Percentiles rank a stretch among this genome's conserved stretches.
Conservation (phyloP, 2,113 vertebrate genomes). For the Lampris megalopsis region DNA sequence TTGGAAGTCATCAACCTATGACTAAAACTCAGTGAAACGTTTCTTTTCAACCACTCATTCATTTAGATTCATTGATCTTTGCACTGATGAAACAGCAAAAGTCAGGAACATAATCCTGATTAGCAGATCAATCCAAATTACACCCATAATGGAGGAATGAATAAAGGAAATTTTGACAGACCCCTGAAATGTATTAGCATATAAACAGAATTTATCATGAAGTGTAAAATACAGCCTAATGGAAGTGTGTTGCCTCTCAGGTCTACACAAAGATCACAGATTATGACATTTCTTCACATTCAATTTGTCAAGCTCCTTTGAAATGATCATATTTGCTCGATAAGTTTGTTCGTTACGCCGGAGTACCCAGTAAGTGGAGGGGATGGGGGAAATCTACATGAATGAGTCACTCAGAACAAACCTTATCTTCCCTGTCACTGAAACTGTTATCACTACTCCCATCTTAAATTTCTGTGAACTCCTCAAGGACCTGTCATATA, state of each 20-base stretch:
- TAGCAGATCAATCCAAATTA: constrained; percentile 35
- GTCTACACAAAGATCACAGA: constrained; percentile 66
- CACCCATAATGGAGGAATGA: constrained; percentile 22
- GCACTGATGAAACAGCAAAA: background rate
- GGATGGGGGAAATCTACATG: constrained; percentile 47
- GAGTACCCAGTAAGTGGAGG: constrained; percentile 32
- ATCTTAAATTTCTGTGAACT: constrained; percentile 80
- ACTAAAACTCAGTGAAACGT: constrained; percentile 22
- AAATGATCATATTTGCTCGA: constrained; percentile 78
- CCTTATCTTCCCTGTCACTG: constrained; percentile 85
- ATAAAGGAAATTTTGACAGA: constrained; percentile 3
- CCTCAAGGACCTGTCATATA: constrained; percentile 73
- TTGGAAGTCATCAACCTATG: constrained; percentile 13
- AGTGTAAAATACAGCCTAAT: background rate
- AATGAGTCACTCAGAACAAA: constrained; percentile 79
- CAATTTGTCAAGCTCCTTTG: constrained; percentile 59
- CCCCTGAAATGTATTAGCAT: background rate
- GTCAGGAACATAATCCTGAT: constrained; percentile 25
- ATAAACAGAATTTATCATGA: constrained; percentile 1
- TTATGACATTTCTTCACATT: constrained; percentile 68
- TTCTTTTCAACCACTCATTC: constrained; percentile 2
- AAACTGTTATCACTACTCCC: constrained; percentile 77
- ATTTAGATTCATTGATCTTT: constrained; percentile 16
- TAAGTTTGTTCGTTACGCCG: constrained; percentile 72
- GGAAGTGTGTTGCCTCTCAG: constrained; percentile 15